Evolutionary conservation across 2,888 invertebrate species (phyloP), one percentile per base, ranked within the genome.

Genomic region (Lithodes maja): DNA sequence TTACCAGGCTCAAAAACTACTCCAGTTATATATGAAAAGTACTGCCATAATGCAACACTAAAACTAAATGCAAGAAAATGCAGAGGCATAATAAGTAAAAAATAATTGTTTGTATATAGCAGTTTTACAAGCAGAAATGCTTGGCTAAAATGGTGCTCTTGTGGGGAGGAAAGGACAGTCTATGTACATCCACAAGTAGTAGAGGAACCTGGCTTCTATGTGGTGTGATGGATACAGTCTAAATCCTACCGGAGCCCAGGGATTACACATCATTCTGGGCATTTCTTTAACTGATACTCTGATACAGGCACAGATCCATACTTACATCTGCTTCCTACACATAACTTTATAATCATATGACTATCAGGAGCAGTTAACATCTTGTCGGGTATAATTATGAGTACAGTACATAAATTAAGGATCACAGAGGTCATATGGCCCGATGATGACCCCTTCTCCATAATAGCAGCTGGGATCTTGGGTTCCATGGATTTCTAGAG

Each of bases 181-280:
- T 85, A 85, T 85, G 53, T 88, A 88, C 87, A 88, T n/a, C 69
- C 50, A 52, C 9, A 84, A 84, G 71, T 68, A 88, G 87, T 78
- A 79, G 79, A 78, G 53, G 83, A 79, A 79, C 84, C 84, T 84
- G 83, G 79, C 69, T 78, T 55, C 54, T 52, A 84, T 74, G 82
- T 87, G 86, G 86, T 75, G 78, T 84, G 78, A 71, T 88, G 87
- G 84, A 75, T 88, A 75, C 81, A 88, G 84, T 79, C 87, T 83
- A 78, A 71, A 86, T 55, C 87, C 80, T 83, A 84, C 69, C 84
- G 78, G 71, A 80, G 84, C 81, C 80, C 80, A 75, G 61, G 12
- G 5, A 5, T 61, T 61, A 61, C 61, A 61, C 12, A 5, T 12
- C 12, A 0, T 12, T 61, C 61, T 61, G 61, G 61, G 61, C 61